Base-by-base conservation (phyloP, 2,797 vertebrate genomes). In the Astyanax mexicanus region DNA sequence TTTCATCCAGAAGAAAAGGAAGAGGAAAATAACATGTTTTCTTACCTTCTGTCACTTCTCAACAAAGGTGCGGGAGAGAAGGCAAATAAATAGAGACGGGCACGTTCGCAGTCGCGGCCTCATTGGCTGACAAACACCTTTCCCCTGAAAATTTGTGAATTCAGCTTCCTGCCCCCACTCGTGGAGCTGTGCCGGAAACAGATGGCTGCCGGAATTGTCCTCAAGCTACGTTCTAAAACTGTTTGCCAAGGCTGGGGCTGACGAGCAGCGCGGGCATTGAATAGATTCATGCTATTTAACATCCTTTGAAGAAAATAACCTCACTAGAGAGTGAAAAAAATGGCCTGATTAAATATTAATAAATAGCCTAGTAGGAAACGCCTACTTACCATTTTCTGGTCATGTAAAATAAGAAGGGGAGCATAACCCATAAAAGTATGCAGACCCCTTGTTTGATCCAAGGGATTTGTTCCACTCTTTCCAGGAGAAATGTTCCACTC, bases 181-280 rank as follows among this genome's bases (percentile, higher is more conserved):
- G 51, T 81, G 25, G 69, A 40, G 75, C 87, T 89, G 82, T 86
- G 86, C 86, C 87, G 89, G 91, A 92, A 93, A 93, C 93, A 94
- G 93, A 94, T 94, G 93, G 91, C 90, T 92, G 90, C 92, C 92
- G 92, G 92, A 93, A 93, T 77, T 92, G 91, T 93, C 93, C 92
- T 92, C 87, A 83, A 92, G 93, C 93, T 29, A 79, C 86, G 83
- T 89, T 92, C 88, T 73, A 73, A 86, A 92, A 88, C 89, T 92
- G 91, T 86, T 82, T 89, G 86, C 89, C 87, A 87, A 86, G 84
- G 92, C 66, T 84, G 85, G 80, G 67, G 80, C 84, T 87, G 90
- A 90, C 72, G 65, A 80, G 67, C 58, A 52, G 67, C 25, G 35
- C 19, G 71, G 77, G 71, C 76, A 66, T 54, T 85, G 83, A 80